Evolutionary conservation across 1,140 invertebrate species (phyloP), one percentile per base, ranked within the genome.

Genomic region (Eupristina koningsbergeri): DNA sequence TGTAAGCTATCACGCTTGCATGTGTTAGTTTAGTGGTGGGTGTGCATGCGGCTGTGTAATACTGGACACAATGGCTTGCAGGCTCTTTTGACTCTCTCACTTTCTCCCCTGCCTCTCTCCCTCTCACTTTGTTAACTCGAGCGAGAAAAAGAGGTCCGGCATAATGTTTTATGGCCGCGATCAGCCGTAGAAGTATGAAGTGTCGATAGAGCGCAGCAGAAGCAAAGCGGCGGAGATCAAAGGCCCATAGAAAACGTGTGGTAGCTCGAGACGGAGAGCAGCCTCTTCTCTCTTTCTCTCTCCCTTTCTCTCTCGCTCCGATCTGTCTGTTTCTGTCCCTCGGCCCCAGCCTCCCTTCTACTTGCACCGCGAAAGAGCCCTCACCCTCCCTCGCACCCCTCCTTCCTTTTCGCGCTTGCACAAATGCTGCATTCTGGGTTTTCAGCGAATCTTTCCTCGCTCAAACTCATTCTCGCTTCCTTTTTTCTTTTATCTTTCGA

Each of bases 131-230:
- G 63, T 73, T 53, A n/a, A 11, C 39, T n/a, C 34, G 50, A 47
- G 36, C 8, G 63, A 73, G 67, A 81, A 26, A 34, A 67, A 74
- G 87, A 89, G 81, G 87, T 86, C 86, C 86, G 84, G 89, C 91
- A 91, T 91, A 92, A 91, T 91, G 90, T 92, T 92, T 92, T 92
- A 92, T 90, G 89, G 88, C 91, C 82, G 88, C 90, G 91, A 92
- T 92, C 91, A 92, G 89, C 90, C 90, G 90, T 89, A 91, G 91
- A 92, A 91, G 91, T 92, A 92, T 92, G 90, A 92, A 92, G 91
- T 92, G 92, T 92, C 92, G 92, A 92, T 92, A 92, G 91, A 92
- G 90, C 88, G 91, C 89, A 89, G 91, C 90, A 92, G 91, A 91
- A 92, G 91, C 91, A 90, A 91, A 91, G 91, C 91, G 91, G 91